phyloP scores from a whole-genome alignment of 1,140 invertebrate species.

The Tribolium castaneum region DNA sequence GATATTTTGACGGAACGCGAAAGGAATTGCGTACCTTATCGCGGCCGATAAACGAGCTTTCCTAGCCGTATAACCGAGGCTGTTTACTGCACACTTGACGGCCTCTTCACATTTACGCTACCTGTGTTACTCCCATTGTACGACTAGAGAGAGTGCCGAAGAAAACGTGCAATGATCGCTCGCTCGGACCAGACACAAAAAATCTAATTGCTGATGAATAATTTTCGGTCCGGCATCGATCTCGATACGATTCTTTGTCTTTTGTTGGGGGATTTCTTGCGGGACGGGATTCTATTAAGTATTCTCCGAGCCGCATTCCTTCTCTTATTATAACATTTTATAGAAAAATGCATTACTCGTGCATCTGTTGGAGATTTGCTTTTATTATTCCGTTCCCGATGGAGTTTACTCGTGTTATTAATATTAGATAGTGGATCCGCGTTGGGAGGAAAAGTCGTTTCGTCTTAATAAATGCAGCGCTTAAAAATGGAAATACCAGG shows the following conservation, averaged over 20 bases:
- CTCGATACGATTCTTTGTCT: neutral
- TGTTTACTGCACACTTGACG: constrained; percentile 39
- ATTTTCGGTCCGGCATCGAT: neutral
- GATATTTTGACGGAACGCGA: too few relatives aligned
- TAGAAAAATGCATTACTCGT: constrained; percentile 15
- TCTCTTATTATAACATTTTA: constrained; percentile 9
- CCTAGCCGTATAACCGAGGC: constrained; percentile 33
- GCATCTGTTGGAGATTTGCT: constrained; percentile 4
- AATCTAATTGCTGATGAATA: constrained; percentile 28
- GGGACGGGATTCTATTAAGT: neutral
- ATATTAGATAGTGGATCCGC: neutral
- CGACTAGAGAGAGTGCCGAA: neutral
- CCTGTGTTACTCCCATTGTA: constrained; percentile 35
- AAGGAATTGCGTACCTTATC: constrained; percentile 3
- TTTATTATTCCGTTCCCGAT: constrained; percentile 19
- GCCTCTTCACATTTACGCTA: constrained; percentile 42
- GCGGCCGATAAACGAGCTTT: constrained; percentile 34
- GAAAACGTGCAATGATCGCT: neutral
- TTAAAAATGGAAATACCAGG: too few relatives aligned
- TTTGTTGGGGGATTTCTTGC: constrained; percentile 1
- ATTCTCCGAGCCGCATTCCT: constrained; percentile 19
- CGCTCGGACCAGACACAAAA: constrained; percentile 10
- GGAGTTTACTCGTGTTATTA: neutral
- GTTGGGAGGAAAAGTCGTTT: too few relatives aligned
- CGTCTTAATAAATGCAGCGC: too few relatives aligned